Evolutionary conservation across 2,113 vertebrate genomes (phyloP).

Genomic region (Conger conger): DNA sequence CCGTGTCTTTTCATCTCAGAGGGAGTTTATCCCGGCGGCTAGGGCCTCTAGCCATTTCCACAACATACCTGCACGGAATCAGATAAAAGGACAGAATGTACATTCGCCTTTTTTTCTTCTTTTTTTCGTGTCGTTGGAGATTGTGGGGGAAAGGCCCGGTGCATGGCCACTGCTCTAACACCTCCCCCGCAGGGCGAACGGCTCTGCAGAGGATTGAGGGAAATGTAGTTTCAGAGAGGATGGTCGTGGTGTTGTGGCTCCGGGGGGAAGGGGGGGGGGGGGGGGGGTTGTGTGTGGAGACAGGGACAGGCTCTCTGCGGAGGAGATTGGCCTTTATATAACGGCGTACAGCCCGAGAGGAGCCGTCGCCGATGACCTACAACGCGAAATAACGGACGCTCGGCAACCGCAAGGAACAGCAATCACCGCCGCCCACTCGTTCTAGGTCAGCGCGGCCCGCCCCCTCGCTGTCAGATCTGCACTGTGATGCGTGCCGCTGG

Average conservation of each 20-base stretch:
- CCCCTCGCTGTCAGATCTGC: conserved; percentile 41
- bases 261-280: neutral
- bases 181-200: neutral
- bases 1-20: neutral
- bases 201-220: neutral
- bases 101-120: neutral
- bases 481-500: conserved; percentile 37
- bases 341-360: conserved; percentile 2
- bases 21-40: neutral
- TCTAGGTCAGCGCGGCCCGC: conserved; percentile 58
- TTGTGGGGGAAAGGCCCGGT: neutral
- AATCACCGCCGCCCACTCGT: conserved; percentile 46
- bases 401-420: conserved; percentile 57
- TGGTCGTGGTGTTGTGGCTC: neutral
- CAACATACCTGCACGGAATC: neutral
- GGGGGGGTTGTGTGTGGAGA: neutral
- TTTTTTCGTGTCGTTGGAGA: neutral
- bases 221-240: neutral
- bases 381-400: conserved; percentile 59
- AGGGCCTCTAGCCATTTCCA: neutral
- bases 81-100: neutral
- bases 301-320: neutral
- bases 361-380: conserved; percentile 54
- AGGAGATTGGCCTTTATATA: neutral
- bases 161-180: neutral